phyloP scores from a whole-genome alignment of 2,888 invertebrate genomes.

The Mycalesis mineus region DNA sequence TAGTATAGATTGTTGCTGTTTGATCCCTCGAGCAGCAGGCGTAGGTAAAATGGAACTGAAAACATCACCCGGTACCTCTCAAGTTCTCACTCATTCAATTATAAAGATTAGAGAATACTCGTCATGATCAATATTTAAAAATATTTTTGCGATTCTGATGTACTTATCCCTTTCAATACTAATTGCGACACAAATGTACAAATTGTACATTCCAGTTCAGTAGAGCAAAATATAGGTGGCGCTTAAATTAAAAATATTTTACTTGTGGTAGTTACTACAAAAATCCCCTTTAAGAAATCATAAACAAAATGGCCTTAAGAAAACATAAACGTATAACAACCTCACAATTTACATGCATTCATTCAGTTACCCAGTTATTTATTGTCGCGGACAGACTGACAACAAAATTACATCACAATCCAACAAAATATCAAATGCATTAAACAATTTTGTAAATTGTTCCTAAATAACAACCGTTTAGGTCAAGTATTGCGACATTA shows the following conservation, averaged over 20 bases:
- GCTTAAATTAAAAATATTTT: background rate
- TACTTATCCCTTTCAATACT: no score
- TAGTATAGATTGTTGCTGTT: no score
- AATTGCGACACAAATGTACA: no score
- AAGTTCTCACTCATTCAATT: no score
- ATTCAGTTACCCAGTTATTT: conserved; percentile 7
- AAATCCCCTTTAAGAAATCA: background rate
- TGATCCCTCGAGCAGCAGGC: no score
- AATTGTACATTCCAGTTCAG: no score
- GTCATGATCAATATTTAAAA: no score
- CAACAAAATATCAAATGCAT: conserved; percentile 21
- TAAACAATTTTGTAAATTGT: conserved; percentile 20
- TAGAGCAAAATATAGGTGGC: background rate
- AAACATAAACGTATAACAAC: conserved; percentile 1
- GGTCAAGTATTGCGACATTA: conserved; percentile 9
- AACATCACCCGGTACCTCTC: no score
- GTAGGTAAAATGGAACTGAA: no score
- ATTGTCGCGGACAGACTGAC: conserved; percentile 17
- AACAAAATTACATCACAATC: conserved; percentile 21
- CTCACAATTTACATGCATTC: conserved; percentile 2
- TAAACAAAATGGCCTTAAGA: background rate
- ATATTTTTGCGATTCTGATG: no score
- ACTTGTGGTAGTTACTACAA: background rate
- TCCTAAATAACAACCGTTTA: conserved; percentile 11
- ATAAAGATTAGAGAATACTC: no score